These are phyloP conservation scores for Hypocryptadius cinnamomeus DNA, from an alignment of 2,113 vertebrate species.

Conservation along the genomic window DNA sequence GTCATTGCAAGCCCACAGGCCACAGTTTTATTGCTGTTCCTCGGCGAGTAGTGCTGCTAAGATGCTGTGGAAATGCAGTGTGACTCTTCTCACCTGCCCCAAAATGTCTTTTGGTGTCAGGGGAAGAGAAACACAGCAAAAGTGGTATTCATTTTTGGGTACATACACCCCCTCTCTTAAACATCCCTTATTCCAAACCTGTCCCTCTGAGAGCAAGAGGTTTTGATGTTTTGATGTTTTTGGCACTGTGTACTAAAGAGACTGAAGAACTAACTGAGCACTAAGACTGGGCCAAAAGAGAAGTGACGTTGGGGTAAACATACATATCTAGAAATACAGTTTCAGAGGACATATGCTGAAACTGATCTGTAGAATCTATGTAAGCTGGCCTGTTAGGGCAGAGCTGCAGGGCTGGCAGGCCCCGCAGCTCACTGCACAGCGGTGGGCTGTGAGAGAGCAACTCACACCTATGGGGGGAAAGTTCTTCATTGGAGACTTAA, in stretches of 20 bases:
- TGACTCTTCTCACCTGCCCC: not conserved
- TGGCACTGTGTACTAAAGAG: not conserved
- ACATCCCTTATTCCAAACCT: not conserved
- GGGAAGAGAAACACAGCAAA: not conserved
- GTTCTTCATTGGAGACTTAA: not conserved
- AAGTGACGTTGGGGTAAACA: not conserved
- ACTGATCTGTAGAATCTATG: too few species aligned
- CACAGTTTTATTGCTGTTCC: not conserved
- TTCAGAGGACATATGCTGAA: not conserved
- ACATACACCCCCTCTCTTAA: not conserved
- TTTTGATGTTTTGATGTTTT: not conserved
- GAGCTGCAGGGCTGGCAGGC: not conserved
- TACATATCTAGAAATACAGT: not conserved
- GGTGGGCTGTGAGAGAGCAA: rapidly evolving
- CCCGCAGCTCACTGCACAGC: not conserved
- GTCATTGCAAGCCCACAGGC: not conserved
- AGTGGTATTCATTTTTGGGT: not conserved
- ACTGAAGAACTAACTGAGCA: not conserved
- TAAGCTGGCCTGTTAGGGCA: not conserved
- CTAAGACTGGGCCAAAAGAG: not conserved
- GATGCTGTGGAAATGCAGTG: not conserved
- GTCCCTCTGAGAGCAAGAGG: not conserved
- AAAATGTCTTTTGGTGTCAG: not conserved
- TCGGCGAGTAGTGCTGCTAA: not conserved
- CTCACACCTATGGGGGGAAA: rapidly evolving